Base-by-base conservation (phyloP, 2,888 invertebrate genomes). In the Cosmopolites sordidus region DNA sequence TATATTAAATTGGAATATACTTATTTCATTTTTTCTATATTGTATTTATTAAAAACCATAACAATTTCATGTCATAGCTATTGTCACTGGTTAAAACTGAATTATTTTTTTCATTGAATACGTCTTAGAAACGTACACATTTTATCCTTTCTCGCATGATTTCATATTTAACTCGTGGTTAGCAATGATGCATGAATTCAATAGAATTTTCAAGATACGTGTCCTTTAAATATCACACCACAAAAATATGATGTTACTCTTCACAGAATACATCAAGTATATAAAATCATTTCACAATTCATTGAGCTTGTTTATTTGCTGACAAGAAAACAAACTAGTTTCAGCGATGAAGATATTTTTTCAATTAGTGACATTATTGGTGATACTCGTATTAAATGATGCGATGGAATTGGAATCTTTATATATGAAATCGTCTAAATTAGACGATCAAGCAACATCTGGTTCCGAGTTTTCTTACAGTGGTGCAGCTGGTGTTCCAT, bases 381-480 rank as follows among this genome's bases (percentile, higher is more conserved):
- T 40, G 16, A 22, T 22, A 22, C 8, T 22, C 8, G 3, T 8
- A 5, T 22, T 22, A 5, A 22, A 22, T 22, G 4, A 22, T 22
- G 22, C 51, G 11, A 38, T 54, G 43, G 51, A 54, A 27, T 44
- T 51, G 40, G 55, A 40, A 22, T 44, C 55, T 2, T 49, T 55
- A 45, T 45, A 45, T 12, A 43, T 58, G 45, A 55, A 55, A 16
- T 41, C 46, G 33, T 42, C 51, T 1, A 39, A 58, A 40, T 29
- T 49, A 0, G 53, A 37, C 22, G 58, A 58, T 33, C 58, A 58
- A 47, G 41, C 48, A 4, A 54, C 55, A 54, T 52, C 52, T 18
- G 55, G 54, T 1, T 51, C 51, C 11, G 52, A 53, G 15, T 58
- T 54, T 46, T 55, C 58, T 30, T 58, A 46, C 29, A n/a, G n/a